A percentile compares a stretch with the other conserved stretches of the same genome.
Evolutionary conservation across 2,113 vertebrate genomes (phyloP).

Genomic region (Chloebia gouldiae): DNA sequence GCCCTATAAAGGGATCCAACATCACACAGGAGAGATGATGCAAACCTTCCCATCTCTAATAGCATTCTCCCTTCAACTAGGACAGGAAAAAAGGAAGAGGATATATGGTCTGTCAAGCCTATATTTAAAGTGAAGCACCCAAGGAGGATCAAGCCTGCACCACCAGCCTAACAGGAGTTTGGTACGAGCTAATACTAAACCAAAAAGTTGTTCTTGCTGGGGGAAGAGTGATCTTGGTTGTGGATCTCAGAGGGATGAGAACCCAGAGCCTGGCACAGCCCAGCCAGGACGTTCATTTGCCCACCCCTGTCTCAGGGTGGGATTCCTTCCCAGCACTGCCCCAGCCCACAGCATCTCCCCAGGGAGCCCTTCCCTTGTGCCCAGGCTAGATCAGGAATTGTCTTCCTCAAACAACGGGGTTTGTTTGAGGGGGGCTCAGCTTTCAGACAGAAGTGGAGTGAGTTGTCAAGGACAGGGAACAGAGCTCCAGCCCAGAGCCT

Average conservation of each 20-base stretch:
- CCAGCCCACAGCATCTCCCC: neutral
- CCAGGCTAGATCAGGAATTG: neutral
- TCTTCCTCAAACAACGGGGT: neutral
- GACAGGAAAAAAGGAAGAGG: neutral
- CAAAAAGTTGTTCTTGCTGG: neutral
- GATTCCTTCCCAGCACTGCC: neutral
- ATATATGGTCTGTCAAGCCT: neutral
- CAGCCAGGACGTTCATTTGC: neutral
- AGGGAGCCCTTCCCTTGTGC: neutral
- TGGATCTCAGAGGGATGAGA: neutral
- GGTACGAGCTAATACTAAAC: neutral
- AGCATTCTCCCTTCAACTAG: neutral
- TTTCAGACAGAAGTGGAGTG: neutral
- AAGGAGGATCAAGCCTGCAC: neutral
- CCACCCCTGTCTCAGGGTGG: accelerated
- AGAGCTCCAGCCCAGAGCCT: neutral
- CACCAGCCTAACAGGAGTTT: neutral
- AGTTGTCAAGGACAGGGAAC: neutral
- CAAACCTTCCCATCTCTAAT: neutral
- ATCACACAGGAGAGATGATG: neutral
- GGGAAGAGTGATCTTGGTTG: neutral
- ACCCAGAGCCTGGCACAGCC: neutral
- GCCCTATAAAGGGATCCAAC: constrained; percentile 17
- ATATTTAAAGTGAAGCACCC: neutral
- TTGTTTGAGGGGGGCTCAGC: neutral